These are phyloP conservation scores for Glaucopsyche alexis DNA, from an alignment of 2,888 invertebrate species.

Conservation along the genomic window DNA sequence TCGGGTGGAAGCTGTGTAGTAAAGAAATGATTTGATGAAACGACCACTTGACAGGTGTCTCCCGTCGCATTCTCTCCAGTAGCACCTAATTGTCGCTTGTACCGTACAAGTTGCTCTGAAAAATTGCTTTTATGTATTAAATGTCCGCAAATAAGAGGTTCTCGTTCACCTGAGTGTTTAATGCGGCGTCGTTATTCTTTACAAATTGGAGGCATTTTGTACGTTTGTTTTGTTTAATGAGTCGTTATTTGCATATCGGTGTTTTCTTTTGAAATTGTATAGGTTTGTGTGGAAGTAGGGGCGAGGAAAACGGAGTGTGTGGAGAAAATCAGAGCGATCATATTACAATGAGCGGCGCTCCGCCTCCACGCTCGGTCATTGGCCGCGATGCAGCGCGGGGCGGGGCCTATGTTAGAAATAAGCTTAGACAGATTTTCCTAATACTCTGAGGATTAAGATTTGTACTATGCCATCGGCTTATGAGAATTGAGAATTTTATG, in stretches of 20 bases:
- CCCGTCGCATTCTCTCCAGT: constrained; percentile 65
- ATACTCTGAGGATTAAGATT: not conserved
- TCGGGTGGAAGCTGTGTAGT: constrained; percentile 70
- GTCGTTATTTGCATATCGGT: constrained; percentile 1
- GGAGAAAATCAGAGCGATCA: constrained; percentile 49
- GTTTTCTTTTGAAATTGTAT: not conserved
- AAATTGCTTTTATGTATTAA: constrained; percentile 72
- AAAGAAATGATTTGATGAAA: constrained; percentile 79
- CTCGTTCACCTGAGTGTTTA: constrained; percentile 58
- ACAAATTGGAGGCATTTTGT: constrained; percentile 23
- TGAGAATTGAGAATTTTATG: not conserved
- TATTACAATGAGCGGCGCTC: constrained; percentile 56
- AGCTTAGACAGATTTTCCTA: constrained; percentile 56
- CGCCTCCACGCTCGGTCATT: constrained; percentile 65
- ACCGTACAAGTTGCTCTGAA: constrained; percentile 65
- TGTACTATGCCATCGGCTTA: not conserved
- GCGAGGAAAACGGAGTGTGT: constrained; percentile 32
- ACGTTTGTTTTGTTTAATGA: constrained; percentile 3
- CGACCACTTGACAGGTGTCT: constrained; percentile 75
- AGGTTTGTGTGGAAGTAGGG: not conserved
- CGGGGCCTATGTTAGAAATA: constrained; percentile 72
- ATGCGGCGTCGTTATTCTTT: constrained; percentile 36
- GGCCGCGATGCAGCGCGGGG: constrained; percentile 65
- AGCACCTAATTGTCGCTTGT: constrained; percentile 70
- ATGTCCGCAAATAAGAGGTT: constrained; percentile 71